Evolutionary conservation across 2,888 invertebrate species (phyloP).

Genomic region (Rhimphoctona megacephalus): DNA sequence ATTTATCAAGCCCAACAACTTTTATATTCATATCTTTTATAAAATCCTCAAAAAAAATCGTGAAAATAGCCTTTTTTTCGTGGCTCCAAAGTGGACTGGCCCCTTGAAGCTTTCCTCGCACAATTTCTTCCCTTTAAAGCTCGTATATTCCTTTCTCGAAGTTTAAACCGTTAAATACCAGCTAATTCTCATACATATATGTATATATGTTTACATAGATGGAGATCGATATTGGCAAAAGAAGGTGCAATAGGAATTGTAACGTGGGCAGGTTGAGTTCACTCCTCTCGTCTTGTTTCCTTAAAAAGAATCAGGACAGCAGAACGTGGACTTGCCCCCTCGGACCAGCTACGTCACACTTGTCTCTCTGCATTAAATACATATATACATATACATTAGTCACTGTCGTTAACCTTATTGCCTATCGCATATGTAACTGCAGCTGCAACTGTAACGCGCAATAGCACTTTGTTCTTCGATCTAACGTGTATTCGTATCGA

Average conservation of each 20-base stretch:
- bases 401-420: constrained; percentile 63
- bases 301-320: constrained; percentile 68
- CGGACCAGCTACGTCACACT: constrained; percentile 65
- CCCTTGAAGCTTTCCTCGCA: background rate
- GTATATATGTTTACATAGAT: constrained; percentile 4
- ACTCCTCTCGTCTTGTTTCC: constrained; percentile 66
- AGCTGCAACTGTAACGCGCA: constrained; percentile 59
- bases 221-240: constrained; percentile 57
- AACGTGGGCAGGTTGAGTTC: constrained; percentile 71
- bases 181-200: background rate
- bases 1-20: too few species aligned
- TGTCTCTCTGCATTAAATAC: constrained; percentile 36
- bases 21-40: too few species aligned
- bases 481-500: constrained; percentile 45
- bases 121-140: constrained; percentile 13
- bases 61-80: too few species aligned
- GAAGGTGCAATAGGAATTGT: constrained; percentile 63
- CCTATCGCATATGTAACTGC: constrained; percentile 49
- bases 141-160: constrained; percentile 23
- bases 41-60: too few species aligned
- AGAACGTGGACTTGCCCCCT: constrained; percentile 60
- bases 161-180: constrained; percentile 40
- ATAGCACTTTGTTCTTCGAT: constrained; percentile 59
- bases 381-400: constrained; percentile 17
- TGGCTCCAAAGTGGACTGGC: too few species aligned